These are phyloP conservation scores for Melanchra persicariae DNA, from an alignment of 2,888 invertebrate species.

Conservation along the genomic window DNA sequence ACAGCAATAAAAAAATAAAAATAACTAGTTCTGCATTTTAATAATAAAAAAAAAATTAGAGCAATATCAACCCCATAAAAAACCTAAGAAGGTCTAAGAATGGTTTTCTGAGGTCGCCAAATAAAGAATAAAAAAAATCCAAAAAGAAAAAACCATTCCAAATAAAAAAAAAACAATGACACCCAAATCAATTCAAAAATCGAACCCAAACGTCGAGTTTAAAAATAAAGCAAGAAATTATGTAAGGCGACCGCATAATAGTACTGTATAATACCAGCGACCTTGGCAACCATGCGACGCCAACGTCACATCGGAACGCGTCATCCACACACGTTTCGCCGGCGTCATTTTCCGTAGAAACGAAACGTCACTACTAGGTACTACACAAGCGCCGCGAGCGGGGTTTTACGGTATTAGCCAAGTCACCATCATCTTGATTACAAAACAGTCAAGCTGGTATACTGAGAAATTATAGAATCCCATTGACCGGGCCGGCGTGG, in stretches of 20 bases:
- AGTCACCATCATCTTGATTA: constrained; percentile 50
- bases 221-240: constrained; percentile 69
- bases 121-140: neutral
- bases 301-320: constrained; percentile 58
- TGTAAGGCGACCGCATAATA: constrained; percentile 77
- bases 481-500: constrained; percentile 49
- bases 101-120: neutral
- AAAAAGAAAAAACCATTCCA: neutral
- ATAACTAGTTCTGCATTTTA: too few relatives aligned
- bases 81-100: neutral
- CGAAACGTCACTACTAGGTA: constrained; percentile 57
- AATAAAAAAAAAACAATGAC: neutral
- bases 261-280: constrained; percentile 72
- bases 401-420: constrained; percentile 63
- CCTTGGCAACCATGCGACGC: constrained; percentile 71
- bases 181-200: constrained; percentile 42
- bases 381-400: constrained; percentile 62
- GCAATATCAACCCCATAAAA: neutral
- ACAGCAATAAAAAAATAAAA: too few relatives aligned
- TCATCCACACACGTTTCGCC: constrained; percentile 51
- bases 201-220: constrained; percentile 42
- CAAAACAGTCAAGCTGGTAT: constrained; percentile 58
- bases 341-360: constrained; percentile 71
- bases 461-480: constrained; percentile 63
- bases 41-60: too few relatives aligned